phyloP scores from a whole-genome alignment of 2,888 invertebrate species.

The Drosophila limbata region DNA sequence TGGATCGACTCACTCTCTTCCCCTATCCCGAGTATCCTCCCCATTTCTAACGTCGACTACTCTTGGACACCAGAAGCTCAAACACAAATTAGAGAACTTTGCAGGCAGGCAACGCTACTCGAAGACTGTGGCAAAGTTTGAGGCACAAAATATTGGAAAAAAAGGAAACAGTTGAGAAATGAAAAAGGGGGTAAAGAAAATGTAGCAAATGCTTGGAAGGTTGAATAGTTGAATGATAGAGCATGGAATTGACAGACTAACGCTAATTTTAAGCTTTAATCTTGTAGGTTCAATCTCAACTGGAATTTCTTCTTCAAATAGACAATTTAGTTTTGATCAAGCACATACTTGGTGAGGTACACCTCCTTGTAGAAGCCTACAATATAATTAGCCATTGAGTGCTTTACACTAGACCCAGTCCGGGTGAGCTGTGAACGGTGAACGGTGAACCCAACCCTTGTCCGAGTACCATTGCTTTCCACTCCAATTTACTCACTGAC shows the following conservation, averaged over 20 bases:
- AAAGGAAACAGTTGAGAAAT: slow-evolving; percentile 45
- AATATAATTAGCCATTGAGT: slow-evolving; percentile 51
- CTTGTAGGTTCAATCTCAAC: slow-evolving; percentile 34
- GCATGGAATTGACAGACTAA: background rate
- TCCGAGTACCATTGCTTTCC: slow-evolving; percentile 9
- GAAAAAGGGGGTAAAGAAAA: slow-evolving; percentile 41
- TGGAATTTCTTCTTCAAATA: slow-evolving; percentile 52
- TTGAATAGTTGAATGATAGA: slow-evolving; percentile 12
- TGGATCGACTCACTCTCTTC: slow-evolving; percentile 4
- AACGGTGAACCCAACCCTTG: background rate
- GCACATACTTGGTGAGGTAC: slow-evolving; percentile 15
- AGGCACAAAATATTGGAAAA: slow-evolving; percentile 55
- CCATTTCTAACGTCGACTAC: background rate
- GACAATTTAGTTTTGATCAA: slow-evolving; percentile 55
- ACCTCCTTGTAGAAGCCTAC: slow-evolving; percentile 49
- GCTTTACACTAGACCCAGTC: slow-evolving; percentile 26
- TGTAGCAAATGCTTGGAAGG: slow-evolving; percentile 26
- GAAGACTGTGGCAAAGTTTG: slow-evolving; percentile 50
- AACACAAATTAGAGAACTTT: slow-evolving; percentile 80
- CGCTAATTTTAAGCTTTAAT: slow-evolving; percentile 13
- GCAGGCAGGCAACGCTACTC: slow-evolving; percentile 48
- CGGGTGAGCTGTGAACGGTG: background rate
- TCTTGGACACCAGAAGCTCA: slow-evolving; percentile 74
- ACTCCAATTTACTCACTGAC: slow-evolving; percentile 40
- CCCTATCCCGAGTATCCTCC: background rate